Conservation (phyloP, 2,113 vertebrate genomes). For the Colossoma macropomum region DNA sequence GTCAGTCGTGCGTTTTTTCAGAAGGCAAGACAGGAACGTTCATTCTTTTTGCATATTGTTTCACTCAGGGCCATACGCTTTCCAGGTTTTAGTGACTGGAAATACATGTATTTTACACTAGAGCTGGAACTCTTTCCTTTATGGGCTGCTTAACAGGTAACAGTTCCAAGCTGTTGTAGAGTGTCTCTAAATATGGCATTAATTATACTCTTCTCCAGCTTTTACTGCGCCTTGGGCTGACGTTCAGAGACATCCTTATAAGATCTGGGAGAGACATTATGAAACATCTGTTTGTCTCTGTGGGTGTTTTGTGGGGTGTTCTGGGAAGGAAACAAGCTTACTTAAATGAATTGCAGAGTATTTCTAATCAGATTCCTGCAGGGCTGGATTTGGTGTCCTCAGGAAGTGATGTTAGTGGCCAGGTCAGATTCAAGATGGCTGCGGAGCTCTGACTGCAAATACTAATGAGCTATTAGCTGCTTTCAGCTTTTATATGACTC, state of each 20-base stretch:
- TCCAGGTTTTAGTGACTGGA: conserved; percentile 19
- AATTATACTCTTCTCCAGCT: conserved; percentile 32
- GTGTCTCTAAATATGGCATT: conserved; percentile 25
- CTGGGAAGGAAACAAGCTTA: conserved; percentile 32
- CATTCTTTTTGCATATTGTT: conserved; percentile 11
- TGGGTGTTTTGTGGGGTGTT: background rate
- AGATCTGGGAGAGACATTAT: conserved; percentile 51
- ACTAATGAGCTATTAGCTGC: conserved; percentile 12
- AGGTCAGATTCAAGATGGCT: conserved; percentile 13
- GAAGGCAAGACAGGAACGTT: background rate
- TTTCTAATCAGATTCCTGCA: conserved; percentile 38
- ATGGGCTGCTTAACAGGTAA: conserved; percentile 41
- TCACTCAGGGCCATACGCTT: background rate
- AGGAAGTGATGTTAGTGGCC: conserved; percentile 9
- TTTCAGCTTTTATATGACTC: background rate
- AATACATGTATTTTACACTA: conserved; percentile 39
- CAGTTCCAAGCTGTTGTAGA: conserved; percentile 33
- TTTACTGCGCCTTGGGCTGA: conserved; percentile 24
- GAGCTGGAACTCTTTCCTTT: conserved; percentile 29
- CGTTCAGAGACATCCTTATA: conserved; percentile 31
- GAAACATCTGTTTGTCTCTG: conserved; percentile 52
- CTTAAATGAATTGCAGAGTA: conserved; percentile 18
- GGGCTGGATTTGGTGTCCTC: conserved; percentile 9
- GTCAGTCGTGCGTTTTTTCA: background rate
- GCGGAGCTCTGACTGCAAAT: conserved; percentile 16